Percentiles rank a stretch among this genome's conserved stretches.
Conservation (phyloP, 1,140 invertebrate species). For the Conus ventricosus region DNA sequence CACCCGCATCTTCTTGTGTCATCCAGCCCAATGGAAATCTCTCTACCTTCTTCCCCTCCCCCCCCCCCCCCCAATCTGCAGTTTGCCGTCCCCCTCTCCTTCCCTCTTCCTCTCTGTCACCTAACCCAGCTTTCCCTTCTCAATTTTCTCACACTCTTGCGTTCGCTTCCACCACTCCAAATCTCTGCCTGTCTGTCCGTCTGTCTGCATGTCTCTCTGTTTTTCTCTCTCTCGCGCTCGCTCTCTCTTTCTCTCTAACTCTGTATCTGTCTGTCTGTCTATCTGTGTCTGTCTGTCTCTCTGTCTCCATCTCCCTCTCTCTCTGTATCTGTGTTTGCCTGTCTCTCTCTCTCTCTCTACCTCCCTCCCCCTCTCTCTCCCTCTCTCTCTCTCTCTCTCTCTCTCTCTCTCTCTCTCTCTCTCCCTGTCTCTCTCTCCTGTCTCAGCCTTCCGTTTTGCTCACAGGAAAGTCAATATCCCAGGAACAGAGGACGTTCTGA, state of each 20-base stretch:
- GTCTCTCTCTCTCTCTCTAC: background rate
- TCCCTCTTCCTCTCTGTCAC: background rate
- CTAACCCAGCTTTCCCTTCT: background rate
- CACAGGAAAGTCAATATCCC: no score
- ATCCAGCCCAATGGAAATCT: background rate
- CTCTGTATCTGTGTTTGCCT: background rate
- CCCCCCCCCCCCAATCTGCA: background rate
- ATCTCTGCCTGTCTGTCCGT: no score
- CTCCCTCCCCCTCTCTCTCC: background rate
- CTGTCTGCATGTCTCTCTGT: no score
- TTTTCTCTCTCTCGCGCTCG: no score
- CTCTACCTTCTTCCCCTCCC: background rate
- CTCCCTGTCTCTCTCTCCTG: no score
- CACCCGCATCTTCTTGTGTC: background rate
- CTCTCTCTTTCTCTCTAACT: no score
- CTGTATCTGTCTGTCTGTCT: no score
- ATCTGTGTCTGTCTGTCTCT: background rate
- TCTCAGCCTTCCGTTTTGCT: no score
- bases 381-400: background rate
- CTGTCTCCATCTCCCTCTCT: background rate
- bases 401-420: background rate
- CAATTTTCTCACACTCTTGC: background rate
- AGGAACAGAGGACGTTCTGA: no score
- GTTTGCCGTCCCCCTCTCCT: background rate
- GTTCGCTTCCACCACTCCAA: background rate